A percentile compares a stretch with the other conserved stretches of the same genome.
Conservation (phyloP, 2,888 invertebrate genomes). For the Parelbella ahira region DNA sequence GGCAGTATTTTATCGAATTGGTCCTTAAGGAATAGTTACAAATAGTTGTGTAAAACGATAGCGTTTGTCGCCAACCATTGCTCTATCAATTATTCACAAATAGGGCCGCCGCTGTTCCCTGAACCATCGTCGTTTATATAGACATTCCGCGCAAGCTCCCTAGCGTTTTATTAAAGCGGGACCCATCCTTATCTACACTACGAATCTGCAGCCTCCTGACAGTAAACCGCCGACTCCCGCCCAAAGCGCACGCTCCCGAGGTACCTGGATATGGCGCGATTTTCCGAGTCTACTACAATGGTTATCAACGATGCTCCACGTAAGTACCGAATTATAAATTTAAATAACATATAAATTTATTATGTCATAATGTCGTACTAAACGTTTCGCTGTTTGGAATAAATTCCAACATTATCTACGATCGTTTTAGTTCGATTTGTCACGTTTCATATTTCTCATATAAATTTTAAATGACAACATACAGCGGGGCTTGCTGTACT, state of each 20-base stretch:
- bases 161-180: slow-evolving; percentile 19
- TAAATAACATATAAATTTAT: slow-evolving; percentile 1
- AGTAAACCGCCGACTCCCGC: slow-evolving; percentile 32
- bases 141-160: slow-evolving; percentile 17
- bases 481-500: slow-evolving; percentile 21
- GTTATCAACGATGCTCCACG: slow-evolving; percentile 44
- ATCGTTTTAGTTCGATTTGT: slow-evolving; percentile 25
- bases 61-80: no score
- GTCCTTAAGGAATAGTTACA: no score
- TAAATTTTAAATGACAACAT: slow-evolving; percentile 49
- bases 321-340: no score
- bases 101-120: background rate
- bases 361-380: no score
- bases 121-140: background rate
- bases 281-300: slow-evolving; percentile 51
- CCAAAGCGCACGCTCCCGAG: slow-evolving; percentile 36
- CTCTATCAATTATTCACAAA: slow-evolving; percentile 7
- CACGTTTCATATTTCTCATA: slow-evolving; percentile 47
- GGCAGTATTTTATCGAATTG: no score
- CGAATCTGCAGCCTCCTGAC: slow-evolving; percentile 34
- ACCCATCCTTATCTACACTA: slow-evolving; percentile 29
- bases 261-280: slow-evolving; percentile 40
- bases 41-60: no score
- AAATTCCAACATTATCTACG: background rate
- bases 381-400: no score